phyloP scores from a whole-genome alignment of 2,113 vertebrate species.

The Chlorodrepanis virens region DNA sequence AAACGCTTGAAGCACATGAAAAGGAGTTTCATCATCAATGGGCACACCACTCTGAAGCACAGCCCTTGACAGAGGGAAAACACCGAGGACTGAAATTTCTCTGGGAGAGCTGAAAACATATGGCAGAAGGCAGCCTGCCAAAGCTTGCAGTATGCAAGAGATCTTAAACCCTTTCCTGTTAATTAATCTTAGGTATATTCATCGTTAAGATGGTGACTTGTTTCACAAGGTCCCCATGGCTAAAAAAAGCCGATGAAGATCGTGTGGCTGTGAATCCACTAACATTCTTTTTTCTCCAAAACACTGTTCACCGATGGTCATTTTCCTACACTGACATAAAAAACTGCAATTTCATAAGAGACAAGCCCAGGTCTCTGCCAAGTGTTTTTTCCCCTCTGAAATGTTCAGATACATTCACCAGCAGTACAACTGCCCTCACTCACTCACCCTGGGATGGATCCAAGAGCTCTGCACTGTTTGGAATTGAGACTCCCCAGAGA shows the following conservation, averaged over 20 bases:
- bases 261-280: not conserved
- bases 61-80: not conserved
- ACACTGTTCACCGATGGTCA: not conserved
- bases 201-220: not conserved
- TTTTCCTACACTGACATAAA: not conserved
- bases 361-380: not conserved
- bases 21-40: not conserved
- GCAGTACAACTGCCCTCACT: not conserved
- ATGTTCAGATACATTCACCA: not conserved
- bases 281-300: not conserved
- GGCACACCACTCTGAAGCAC: not conserved
- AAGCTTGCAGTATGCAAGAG: not conserved
- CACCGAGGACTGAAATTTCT: not conserved
- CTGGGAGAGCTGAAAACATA: not conserved
- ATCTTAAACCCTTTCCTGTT: not conserved
- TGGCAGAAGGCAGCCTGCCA: conserved; percentile 20
- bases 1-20: not conserved
- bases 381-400: not conserved
- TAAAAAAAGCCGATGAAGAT: not conserved
- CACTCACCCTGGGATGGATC: not conserved
- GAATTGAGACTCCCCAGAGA: not conserved
- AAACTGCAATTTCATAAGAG: not conserved
- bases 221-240: not conserved
- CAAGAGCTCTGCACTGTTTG: not conserved
- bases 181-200: not conserved